Percentiles rank a stretch among this genome's conserved stretches.
Evolutionary conservation across 2,888 invertebrate species (phyloP).

Genomic region (Ochropleura leucogaster): DNA sequence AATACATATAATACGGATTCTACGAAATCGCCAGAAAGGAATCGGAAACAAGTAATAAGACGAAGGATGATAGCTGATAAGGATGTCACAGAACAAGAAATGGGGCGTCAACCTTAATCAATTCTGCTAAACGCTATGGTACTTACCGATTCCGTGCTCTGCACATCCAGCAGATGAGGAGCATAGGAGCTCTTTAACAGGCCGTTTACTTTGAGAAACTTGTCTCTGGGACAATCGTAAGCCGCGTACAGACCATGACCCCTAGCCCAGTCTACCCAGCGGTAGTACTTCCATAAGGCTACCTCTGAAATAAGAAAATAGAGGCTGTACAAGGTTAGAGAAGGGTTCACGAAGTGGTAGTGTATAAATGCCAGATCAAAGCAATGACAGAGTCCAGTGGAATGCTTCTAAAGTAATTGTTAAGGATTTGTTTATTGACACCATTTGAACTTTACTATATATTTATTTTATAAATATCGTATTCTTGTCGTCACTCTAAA

Average conservation of each 20-base stretch:
- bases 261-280: conserved; percentile 87
- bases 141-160: conserved; percentile 84
- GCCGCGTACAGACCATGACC: conserved; percentile 82
- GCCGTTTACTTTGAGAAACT: conserved; percentile 81
- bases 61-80: not conserved
- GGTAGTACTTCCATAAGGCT: conserved; percentile 82
- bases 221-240: conserved; percentile 83
- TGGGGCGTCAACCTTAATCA: not conserved
- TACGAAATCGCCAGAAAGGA: not conserved
- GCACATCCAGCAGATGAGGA: conserved; percentile 83
- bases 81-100: not conserved
- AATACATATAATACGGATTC: not conserved
- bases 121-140: not conserved
- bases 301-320: conserved; percentile 73
- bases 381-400: too few relatives aligned
- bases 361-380: too few relatives aligned
- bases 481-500: too few relatives aligned
- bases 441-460: too few relatives aligned
- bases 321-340: too few relatives aligned
- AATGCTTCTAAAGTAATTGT: too few relatives aligned
- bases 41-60: not conserved
- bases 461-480: too few relatives aligned
- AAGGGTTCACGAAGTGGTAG: too few relatives aligned
- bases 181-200: conserved; percentile 84
- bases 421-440: too few relatives aligned